Base-by-base conservation (phyloP, 2,888 invertebrate species). In the Cinara cedri region DNA sequence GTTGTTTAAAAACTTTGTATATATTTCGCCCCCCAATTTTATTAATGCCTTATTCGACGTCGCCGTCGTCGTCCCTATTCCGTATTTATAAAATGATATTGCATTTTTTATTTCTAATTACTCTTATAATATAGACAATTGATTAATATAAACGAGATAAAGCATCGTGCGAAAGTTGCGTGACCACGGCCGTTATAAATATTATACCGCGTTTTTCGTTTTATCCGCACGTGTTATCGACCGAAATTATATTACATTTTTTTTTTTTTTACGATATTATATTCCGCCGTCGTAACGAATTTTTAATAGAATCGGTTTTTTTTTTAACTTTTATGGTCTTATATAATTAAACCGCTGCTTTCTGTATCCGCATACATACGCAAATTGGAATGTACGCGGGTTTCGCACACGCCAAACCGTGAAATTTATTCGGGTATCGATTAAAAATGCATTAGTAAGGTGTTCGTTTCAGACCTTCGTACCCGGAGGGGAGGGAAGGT, bases 131-230 rank as follows among this genome's bases (percentile, higher is more conserved):
- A 72, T 16, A 34, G 62, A 49, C 49, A 62, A 55, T 49, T 62
- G 72, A 72, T 62, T 72, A 72, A 72, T 72, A 72, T 72, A 51
- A 62, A 72, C 72, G 72, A 62, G 62, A 72, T 72, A 72, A 72
- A 72, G 14, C 54, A 63, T 74, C 21, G 21, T 65, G 51, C 54
- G 74, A 65, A 75, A 54, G 63, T 75, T 13, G 74, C 74, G 74
- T 75, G 74, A 75, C 74, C n/a, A 11, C 44, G 63, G 54, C 54
- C 63, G 65, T 65, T 63, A 65, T 63, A 24, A n/a, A n/a, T n/a
- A n/a, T n/a, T n/a, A n/a, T n/a, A 34, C 34, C 34, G 34, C 34
- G 34, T 34, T 34, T 34, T 34, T 34, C 42, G n/a, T 75, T 74
- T 74, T 74, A 75, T 65, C 54, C 51, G 65, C 54, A 24, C 54